These are phyloP conservation scores for Bhutanitis thaidina DNA, from an alignment of 2,888 invertebrate species.

Conservation along the genomic window DNA sequence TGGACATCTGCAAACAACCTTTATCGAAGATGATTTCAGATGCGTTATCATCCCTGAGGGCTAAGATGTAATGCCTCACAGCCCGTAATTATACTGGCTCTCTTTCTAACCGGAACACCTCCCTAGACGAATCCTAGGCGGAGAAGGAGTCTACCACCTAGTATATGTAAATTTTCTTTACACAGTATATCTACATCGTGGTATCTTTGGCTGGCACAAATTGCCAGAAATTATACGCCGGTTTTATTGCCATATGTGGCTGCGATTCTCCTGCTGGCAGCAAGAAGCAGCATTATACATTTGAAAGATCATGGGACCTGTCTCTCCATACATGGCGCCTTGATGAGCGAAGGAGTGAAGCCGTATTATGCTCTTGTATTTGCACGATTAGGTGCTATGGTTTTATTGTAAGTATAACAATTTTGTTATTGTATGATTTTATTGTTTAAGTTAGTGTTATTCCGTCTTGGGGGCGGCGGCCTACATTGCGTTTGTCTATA, in stretches of 20 bases:
- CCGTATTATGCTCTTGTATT: conserved; percentile 77
- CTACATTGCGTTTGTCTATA: no score
- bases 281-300: conserved; percentile 54
- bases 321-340: conserved; percentile 75
- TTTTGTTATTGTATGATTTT: no score
- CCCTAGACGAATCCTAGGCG: no score
- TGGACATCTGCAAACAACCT: no score
- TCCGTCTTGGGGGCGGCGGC: no score
- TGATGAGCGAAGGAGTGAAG: conserved; percentile 78
- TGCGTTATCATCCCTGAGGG: no score
- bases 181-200: conserved; percentile 79
- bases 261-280: conserved; percentile 81
- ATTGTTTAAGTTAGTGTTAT: no score
- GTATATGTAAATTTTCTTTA: conserved; percentile 19
- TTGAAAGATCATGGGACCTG: conserved; percentile 42
- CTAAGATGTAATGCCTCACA: no score
- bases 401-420: conserved; percentile 62
- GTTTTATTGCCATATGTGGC: conserved; percentile 83
- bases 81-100: no score
- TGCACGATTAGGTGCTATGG: conserved; percentile 62
- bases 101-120: no score
- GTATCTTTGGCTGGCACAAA: conserved; percentile 80
- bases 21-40: no score
- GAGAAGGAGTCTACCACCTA: no score
- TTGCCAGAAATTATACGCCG: conserved; percentile 83